These are phyloP conservation scores for Megaceryle alcyon DNA, from an alignment of 2,797 vertebrate species.

Conservation along the genomic window DNA sequence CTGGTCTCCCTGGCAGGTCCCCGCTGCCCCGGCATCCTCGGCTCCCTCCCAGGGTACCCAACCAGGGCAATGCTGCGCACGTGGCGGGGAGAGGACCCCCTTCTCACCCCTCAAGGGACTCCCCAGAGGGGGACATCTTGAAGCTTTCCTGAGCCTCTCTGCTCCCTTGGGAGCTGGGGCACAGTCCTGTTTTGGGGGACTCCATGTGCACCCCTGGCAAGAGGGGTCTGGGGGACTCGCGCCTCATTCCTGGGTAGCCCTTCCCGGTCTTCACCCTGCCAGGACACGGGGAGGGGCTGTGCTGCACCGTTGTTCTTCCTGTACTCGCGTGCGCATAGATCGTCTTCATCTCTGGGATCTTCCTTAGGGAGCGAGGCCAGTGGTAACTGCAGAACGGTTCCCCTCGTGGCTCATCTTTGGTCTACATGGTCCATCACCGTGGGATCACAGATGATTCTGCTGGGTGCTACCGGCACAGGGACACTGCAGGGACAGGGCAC, in stretches of 20 bases:
- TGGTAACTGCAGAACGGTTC: neutral
- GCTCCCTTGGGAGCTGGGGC: constrained; percentile 31
- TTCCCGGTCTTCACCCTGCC: neutral
- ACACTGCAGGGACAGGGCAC: neutral
- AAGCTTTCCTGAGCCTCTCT: neutral
- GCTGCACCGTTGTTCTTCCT: constrained; percentile 54
- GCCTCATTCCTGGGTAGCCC: constrained; percentile 48
- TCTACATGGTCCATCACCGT: fast-evolving
- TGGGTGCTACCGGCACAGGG: neutral
- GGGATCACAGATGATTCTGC: neutral
- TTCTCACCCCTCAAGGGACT: neutral
- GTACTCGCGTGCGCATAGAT: neutral
- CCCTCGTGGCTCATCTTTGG: neutral
- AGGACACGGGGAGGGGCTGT: neutral
- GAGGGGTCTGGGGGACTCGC: constrained; percentile 7
- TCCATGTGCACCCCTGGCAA: neutral
- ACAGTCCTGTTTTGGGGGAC: neutral
- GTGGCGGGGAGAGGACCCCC: neutral
- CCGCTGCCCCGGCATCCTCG: constrained; percentile 17
- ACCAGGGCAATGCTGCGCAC: neutral
- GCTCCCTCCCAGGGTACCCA: constrained; percentile 30
- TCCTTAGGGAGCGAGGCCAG: constrained; percentile 19
- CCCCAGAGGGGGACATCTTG: neutral
- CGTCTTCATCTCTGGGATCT: constrained; percentile 52
- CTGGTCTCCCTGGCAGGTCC: constrained; percentile 46